Base-by-base conservation (phyloP, 2,113 vertebrate genomes). In the Oreochromis aureus region DNA sequence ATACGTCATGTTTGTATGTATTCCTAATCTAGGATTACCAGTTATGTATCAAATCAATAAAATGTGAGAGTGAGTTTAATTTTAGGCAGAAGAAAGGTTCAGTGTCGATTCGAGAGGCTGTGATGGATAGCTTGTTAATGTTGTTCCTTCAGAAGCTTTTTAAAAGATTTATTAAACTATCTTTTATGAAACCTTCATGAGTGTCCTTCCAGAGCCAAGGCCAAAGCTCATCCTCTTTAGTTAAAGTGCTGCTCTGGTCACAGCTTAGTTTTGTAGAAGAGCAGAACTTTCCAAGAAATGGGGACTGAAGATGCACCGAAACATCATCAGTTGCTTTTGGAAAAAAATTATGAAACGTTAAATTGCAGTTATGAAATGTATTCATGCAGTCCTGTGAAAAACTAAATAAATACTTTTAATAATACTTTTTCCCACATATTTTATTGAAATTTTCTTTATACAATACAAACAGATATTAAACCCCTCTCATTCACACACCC, bases 1-100 rank as follows among this genome's bases (percentile, higher is more conserved):
- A n/a, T 66, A 5, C 2, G 0, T 76, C 44, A 19, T 2, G 24
- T 0, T 30, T 76, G 30, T 19, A 3, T 0, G 9, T 16, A 76
- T 32, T 51, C 5, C 16, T 51, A 76, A 51, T 76, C 44, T 18
- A 51, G 16, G 71, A 19, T 48, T 30, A 48, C 22, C 69, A 11
- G 69, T 48, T 48, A 30, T 46, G 5, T 18, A 18, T 73, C 22
- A 73, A 30, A 76, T 30, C 24, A 46, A 73, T 6, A 48, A 30
- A 76, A 27, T 30, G 22, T 76, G 30, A 30, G 24, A 48, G 39
- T 5, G 41, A 30, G 16, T 46, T 27, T 16, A 18, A 0, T 19
- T 11, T 46, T 19, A 30, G 69, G 30, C 36, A 24, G n/a, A 48
- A 30, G 48, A 22, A 24, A 16, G 41, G 41, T 46, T 76, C 2